Evolutionary conservation across 2,888 invertebrate species (phyloP), one percentile per base, ranked within the genome.

Genomic region (Odontothrips loti): DNA sequence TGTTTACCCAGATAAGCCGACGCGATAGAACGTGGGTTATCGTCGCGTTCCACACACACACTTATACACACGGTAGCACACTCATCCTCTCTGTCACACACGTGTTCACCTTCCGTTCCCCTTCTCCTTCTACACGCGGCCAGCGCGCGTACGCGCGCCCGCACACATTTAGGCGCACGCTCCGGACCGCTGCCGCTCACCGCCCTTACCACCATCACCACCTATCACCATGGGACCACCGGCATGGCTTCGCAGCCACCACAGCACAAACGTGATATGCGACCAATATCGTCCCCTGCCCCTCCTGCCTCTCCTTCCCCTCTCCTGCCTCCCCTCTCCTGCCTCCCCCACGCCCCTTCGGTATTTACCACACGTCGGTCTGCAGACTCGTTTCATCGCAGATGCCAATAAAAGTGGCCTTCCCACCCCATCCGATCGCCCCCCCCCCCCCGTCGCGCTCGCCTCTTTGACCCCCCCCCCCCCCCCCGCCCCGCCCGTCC

Each of bases 11-110:
- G 68, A 75, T 75, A 75, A 75, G 23, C 68, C 12, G 23, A 2
- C 58, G 58, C 68, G 68, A 27, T 27, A 75, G 68, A 75, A 75
- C 68, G 68, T 75, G 68, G 68, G 68, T 75, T 75, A 75, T 75
- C 68, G 27, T 27, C 68, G 68, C 23, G 68, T 27, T 23, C 12
- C 58, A 20, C 58, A 58, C 15, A 58, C 58, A 58, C 58, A 20
- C 58, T 15, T 15, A 58, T 15, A 20, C 58, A 15, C 58, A 20
- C 68, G 4, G 23, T 68, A 20, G 23, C 23, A 9, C 63, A 23
- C 23, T 68, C 68, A 9, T 23, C 23, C 68, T 68, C 23, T 68
- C 68, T 68, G 23, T 68, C 68, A 23, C 68, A 23, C 68, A 11
- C 68, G n/a, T 23, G 20, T 11, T 23, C 68, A 3, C 23, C 68